Evolutionary conservation across 2,113 vertebrate species (phyloP).

Genomic region (Salvelinus namaycush): DNA sequence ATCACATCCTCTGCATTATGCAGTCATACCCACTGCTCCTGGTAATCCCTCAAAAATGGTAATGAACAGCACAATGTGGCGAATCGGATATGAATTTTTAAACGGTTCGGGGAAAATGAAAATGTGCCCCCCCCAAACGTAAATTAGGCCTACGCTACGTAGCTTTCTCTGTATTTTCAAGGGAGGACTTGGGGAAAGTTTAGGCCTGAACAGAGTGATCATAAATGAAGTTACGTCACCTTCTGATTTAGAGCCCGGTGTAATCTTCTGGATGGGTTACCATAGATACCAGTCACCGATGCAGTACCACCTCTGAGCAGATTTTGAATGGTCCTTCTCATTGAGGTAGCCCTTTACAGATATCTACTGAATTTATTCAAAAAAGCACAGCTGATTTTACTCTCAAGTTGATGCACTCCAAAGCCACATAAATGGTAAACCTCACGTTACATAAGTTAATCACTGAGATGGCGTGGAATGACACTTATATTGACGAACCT

Average conservation of each 20-base stretch:
- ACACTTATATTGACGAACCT: no score
- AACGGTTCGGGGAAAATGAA: slow-evolving; percentile 7
- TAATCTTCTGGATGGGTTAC: background rate
- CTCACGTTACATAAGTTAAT: background rate
- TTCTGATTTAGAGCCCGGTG: background rate
- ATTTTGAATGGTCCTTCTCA: background rate
- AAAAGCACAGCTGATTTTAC: background rate
- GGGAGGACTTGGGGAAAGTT: background rate
- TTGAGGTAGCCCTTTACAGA: background rate
- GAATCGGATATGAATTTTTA: slow-evolving; percentile 29
- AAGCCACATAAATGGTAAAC: background rate
- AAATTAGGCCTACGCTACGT: background rate
- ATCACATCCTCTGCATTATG: slow-evolving; percentile 15
- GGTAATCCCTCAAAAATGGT: slow-evolving; percentile 30
- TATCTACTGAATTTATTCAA: background rate
- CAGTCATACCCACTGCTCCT: slow-evolving; percentile 1
- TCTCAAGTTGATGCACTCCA: background rate
- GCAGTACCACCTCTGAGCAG: no score
- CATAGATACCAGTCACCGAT: background rate
- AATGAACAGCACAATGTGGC: slow-evolving; percentile 20
- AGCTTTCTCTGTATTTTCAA: background rate
- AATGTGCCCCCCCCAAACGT: slow-evolving; percentile 6
- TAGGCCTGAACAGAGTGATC: background rate
- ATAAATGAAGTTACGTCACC: background rate
- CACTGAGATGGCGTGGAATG: no score